Evolutionary conservation across 1,140 invertebrate species (phyloP).

Genomic region (Cherax destructor): DNA sequence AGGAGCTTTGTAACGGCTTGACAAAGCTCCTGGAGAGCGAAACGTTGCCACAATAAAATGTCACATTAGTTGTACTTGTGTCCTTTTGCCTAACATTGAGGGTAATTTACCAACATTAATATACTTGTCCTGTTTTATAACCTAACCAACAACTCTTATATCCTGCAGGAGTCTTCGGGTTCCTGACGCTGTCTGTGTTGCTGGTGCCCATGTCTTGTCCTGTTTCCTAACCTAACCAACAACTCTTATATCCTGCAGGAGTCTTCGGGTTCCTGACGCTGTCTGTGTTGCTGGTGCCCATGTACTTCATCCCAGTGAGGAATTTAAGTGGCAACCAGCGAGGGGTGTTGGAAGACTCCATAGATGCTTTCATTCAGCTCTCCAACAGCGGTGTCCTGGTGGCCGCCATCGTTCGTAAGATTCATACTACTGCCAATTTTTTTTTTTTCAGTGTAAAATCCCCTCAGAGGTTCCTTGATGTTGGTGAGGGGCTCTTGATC

Average conservation of each 20-base stretch:
- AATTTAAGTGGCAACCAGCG: conserved; percentile 48
- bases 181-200: conserved; percentile 38
- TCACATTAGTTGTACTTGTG: too few species aligned
- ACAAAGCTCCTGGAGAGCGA: too few species aligned
- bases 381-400: conserved; percentile 37
- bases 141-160: not conserved
- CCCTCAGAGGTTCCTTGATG: too few species aligned
- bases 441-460: too few species aligned
- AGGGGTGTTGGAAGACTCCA: conserved; percentile 49
- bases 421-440: too few species aligned
- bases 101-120: too few species aligned
- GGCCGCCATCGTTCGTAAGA: conserved; percentile 18
- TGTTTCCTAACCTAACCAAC: not conserved
- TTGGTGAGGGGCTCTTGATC: too few species aligned
- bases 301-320: conserved; percentile 50
- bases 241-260: conserved; percentile 17
- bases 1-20: too few species aligned
- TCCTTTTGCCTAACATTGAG: too few species aligned
- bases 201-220: conserved; percentile 52
- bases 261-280: conserved; percentile 48
- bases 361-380: conserved; percentile 56
- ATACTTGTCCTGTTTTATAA: not conserved
- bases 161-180: conserved; percentile 45
- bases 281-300: conserved; percentile 37
- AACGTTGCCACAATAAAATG: too few species aligned